These are phyloP conservation scores for Monochamus saltuarius DNA, from an alignment of 1,140 invertebrate genomes.

Conservation along the genomic window DNA sequence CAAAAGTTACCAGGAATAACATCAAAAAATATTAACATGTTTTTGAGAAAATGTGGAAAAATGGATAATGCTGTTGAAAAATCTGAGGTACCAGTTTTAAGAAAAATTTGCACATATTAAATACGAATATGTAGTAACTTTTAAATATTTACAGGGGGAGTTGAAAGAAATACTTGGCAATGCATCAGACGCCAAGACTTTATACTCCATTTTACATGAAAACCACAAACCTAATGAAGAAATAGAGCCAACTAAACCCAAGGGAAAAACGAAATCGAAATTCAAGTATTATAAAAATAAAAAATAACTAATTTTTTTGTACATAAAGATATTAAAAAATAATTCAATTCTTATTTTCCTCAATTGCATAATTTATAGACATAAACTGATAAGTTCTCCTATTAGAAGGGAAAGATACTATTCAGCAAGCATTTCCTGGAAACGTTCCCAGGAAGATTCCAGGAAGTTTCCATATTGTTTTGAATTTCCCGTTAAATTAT, in stretches of 20 bases:
- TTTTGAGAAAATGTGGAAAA: slow-evolving; percentile 79
- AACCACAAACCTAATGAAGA: slow-evolving; percentile 37
- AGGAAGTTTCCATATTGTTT: no score
- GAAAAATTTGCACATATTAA: not conserved
- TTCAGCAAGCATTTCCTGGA: no score
- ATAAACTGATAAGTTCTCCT: no score
- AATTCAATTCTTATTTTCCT: no score
- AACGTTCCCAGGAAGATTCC: no score
- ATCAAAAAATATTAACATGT: slow-evolving; percentile 77
- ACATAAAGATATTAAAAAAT: no score
- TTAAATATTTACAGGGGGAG: slow-evolving; percentile 40
- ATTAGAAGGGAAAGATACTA: no score
- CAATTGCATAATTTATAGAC: no score
- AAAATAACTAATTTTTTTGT: no score
- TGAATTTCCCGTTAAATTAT: no score
- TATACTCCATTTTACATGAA: slow-evolving; percentile 43
- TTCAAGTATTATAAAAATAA: slow-evolving; percentile 10
- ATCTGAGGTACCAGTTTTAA: slow-evolving; percentile 53
- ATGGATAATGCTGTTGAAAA: slow-evolving; percentile 67
- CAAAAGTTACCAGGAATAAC: slow-evolving; percentile 88
- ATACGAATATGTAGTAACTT: not conserved
- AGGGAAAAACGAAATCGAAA: slow-evolving; percentile 16
- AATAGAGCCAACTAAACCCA: slow-evolving; percentile 2
- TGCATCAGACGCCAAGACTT: slow-evolving; percentile 39
- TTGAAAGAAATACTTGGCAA: slow-evolving; percentile 46